Evolutionary conservation across 2,113 vertebrate genomes (phyloP).

Genomic region (Mesocricetus auratus): DNA sequence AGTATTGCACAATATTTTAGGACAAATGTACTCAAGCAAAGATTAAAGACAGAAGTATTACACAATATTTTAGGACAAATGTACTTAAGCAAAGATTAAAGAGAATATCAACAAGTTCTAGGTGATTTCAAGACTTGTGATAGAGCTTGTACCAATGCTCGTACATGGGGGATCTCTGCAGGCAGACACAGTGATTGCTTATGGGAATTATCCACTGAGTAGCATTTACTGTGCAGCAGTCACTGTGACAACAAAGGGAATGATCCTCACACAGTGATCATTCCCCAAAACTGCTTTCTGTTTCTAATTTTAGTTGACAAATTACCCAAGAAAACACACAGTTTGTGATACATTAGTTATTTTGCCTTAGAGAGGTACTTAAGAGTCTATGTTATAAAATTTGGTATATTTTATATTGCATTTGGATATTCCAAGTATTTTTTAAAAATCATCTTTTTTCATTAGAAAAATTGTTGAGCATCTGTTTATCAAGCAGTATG

Average conservation of each 20-base stretch:
- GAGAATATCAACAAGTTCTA: slow-evolving; percentile 18
- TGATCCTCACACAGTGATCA: neutral
- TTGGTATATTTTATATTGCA: slow-evolving; percentile 17
- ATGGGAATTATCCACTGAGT: neutral
- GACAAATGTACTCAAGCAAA: slow-evolving; percentile 9
- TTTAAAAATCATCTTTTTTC: slow-evolving; percentile 11
- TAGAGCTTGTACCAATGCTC: neutral
- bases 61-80: neutral
- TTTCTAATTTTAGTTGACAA: slow-evolving; percentile 44
- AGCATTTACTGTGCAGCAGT: neutral
- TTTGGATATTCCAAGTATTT: slow-evolving; percentile 27
- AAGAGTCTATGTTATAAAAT: neutral
- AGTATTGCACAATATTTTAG: neutral
- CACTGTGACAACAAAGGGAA: neutral
- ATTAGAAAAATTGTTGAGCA: slow-evolving; percentile 50
- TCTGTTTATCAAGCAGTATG: neutral
- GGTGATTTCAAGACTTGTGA: neutral
- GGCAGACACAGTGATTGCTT: neutral
- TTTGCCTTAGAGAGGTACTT: neutral
- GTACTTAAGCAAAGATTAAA: slow-evolving; percentile 29
- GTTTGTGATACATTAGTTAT: slow-evolving; percentile 29
- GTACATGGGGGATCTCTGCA: neutral
- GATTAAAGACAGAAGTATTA: slow-evolving; percentile 44
- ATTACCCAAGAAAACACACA: neutral
- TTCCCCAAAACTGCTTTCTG: slow-evolving; percentile 1